A percentile compares a stretch with the other conserved stretches of the same genome.
Evolutionary conservation across 2,113 vertebrate genomes (phyloP).

Genomic region (Eptesicus fuscus): DNA sequence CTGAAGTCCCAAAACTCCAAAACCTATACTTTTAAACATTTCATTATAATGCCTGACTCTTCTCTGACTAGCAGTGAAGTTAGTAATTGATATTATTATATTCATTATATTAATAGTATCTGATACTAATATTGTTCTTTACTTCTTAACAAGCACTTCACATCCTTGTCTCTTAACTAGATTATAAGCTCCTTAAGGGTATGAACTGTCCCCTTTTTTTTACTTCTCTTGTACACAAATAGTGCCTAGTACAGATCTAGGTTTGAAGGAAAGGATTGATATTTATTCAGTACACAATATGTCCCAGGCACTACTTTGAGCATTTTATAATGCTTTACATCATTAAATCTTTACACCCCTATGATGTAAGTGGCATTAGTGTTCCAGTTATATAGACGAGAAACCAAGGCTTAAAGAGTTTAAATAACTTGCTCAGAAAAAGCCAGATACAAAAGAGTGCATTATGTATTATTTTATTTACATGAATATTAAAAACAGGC

Average conservation of each 20-base stretch:
- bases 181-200: background rate
- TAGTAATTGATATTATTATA: constrained; percentile 20
- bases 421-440: constrained; percentile 20
- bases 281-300: background rate
- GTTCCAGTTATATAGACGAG: background rate
- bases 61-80: background rate
- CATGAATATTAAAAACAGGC: background rate
- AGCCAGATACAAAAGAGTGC: background rate
- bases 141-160: background rate
- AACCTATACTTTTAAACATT: background rate
- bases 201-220: background rate
- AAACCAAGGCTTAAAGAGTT: background rate
- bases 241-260: background rate
- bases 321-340: constrained; percentile 6
- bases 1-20: background rate
- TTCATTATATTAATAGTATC: background rate
- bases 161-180: background rate
- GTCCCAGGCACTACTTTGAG: background rate
- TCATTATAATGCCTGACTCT: background rate
- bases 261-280: background rate
- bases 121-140: background rate
- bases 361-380: background rate
- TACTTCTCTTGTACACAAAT: background rate
- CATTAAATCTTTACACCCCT: background rate
- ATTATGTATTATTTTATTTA: background rate